Percentiles rank a stretch among this genome's conserved stretches.
Evolutionary conservation across 2,888 invertebrate species (phyloP).

Genomic region (Megamerina dolium): DNA sequence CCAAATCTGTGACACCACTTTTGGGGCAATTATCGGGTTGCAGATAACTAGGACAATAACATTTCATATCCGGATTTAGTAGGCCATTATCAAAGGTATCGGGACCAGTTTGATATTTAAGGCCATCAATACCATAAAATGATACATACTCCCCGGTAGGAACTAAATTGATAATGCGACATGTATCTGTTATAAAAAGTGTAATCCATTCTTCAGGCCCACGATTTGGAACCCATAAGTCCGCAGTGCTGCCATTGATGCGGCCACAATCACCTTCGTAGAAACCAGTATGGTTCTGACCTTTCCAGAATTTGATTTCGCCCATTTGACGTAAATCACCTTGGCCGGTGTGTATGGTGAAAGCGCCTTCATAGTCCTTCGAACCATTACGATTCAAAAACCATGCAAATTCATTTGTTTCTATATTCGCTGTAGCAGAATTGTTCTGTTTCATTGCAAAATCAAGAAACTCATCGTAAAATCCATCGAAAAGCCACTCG

Average conservation of each 20-base stretch:
- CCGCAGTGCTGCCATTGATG: conserved; percentile 70
- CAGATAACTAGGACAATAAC: conserved; percentile 57
- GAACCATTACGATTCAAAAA: conserved; percentile 73
- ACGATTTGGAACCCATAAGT: conserved; percentile 67
- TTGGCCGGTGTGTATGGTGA: conserved; percentile 69
- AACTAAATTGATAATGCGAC: conserved; percentile 59
- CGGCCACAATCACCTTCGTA: conserved; percentile 60
- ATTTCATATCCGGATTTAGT: conserved; percentile 56
- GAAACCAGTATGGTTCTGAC: conserved; percentile 53
- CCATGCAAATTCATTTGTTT: conserved; percentile 69
- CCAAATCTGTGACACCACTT: conserved; percentile 63
- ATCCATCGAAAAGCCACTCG: conserved; percentile 74
- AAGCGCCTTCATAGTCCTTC: conserved; percentile 64
- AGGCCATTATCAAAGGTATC: conserved; percentile 69
- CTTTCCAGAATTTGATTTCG: conserved; percentile 65
- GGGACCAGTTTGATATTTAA: conserved; percentile 53
- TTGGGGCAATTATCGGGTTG: conserved; percentile 47
- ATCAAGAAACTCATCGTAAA: conserved; percentile 63
- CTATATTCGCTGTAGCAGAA: conserved; percentile 33
- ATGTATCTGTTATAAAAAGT: conserved; percentile 71
- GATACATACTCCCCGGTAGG: conserved; percentile 25
- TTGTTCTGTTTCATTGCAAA: conserved; percentile 51
- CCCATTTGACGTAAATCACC: conserved; percentile 62
- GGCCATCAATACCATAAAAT: conserved; percentile 35
- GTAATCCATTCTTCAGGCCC: conserved; percentile 53